Evolutionary conservation across 2,113 vertebrate genomes (phyloP).

Genomic region (Mesembrinibis cayennensis): DNA sequence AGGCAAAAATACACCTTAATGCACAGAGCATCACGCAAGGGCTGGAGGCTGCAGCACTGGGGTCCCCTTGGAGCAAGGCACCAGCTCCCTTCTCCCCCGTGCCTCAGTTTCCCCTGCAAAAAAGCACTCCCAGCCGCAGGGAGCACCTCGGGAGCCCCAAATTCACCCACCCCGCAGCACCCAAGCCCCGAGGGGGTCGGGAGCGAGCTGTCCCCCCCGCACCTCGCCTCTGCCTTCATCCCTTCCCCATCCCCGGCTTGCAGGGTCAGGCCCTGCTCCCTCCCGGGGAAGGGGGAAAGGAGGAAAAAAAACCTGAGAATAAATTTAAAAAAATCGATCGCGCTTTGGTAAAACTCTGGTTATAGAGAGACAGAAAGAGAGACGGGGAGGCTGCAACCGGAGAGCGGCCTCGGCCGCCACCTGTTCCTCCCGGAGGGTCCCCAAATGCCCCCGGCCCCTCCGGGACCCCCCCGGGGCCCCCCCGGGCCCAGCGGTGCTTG

Average conservation of each 20-base stretch:
- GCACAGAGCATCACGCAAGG: neutral
- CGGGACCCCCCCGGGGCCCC: too few species aligned
- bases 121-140: neutral
- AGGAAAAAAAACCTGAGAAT: neutral
- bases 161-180: neutral
- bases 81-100: neutral
- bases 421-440: neutral
- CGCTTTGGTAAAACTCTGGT: neutral
- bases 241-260: neutral
- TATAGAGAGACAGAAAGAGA: neutral
- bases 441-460: neutral
- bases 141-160: neutral
- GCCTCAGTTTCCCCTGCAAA: neutral
- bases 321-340: too few species aligned
- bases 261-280: neutral
- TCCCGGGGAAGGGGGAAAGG: too few species aligned
- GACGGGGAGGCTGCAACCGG: neutral
- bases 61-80: neutral
- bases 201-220: neutral
- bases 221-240: neutral
- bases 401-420: neutral
- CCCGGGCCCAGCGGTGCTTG: too few species aligned
- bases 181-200: too few species aligned
- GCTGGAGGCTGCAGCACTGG: neutral
- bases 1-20: neutral